These are phyloP conservation scores for Protosalanx chinensis DNA, from an alignment of 2,797 vertebrate genomes.

Conservation along the genomic window DNA sequence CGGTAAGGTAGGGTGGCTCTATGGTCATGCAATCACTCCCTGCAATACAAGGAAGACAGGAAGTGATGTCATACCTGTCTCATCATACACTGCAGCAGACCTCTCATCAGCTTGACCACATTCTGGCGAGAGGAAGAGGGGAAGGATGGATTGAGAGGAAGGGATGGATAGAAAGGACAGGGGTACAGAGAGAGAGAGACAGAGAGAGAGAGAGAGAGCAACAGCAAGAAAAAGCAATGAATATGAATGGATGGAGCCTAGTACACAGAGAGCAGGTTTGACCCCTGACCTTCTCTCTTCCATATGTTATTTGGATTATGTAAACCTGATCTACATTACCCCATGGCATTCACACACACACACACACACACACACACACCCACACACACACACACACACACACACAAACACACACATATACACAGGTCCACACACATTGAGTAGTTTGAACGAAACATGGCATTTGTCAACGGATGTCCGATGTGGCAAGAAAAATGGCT, in stretches of 20 bases:
- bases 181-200: constrained; percentile 42
- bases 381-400: constrained; percentile 9
- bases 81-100: constrained; percentile 85
- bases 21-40: background rate
- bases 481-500: too few species aligned
- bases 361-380: background rate
- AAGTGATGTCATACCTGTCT: constrained; percentile 75
- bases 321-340: constrained; percentile 64
- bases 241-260: too few species aligned
- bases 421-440: background rate
- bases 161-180: constrained; percentile 25
- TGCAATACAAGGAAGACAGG: background rate
- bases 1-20: background rate
- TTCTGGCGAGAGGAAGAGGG: constrained; percentile 63
- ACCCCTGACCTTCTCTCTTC: constrained; percentile 70
- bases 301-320: constrained; percentile 5
- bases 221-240: constrained; percentile 21
- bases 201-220: constrained; percentile 35
- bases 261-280: constrained; percentile 37
- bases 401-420: background rate
- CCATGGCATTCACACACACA: constrained; percentile 15
- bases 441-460: background rate
- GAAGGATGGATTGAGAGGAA: background rate
- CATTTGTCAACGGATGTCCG: too few species aligned
- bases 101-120: constrained; percentile 87